Percentiles rank a stretch among this genome's conserved stretches.
Evolutionary conservation across 2,113 vertebrate genomes (phyloP).

Genomic region (Alces alces): DNA sequence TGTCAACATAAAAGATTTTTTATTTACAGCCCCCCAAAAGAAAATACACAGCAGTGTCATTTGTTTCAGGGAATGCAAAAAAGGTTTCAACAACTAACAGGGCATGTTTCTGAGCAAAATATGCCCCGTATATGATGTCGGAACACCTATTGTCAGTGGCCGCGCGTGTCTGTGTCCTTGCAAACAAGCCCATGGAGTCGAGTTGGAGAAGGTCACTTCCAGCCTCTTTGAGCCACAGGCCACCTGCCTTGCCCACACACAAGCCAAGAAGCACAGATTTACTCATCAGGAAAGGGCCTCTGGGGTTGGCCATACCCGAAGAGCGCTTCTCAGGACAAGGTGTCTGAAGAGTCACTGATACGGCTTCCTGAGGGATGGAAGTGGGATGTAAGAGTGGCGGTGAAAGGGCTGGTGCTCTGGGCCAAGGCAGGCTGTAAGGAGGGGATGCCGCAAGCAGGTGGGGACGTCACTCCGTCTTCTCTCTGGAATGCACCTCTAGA

Average conservation of each 20-base stretch:
- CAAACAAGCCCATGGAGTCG: slow-evolving; percentile 66
- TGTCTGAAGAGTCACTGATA: accelerated
- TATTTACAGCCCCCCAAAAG: slow-evolving; percentile 81
- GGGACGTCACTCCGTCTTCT: neutral
- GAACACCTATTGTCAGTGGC: slow-evolving; percentile 74
- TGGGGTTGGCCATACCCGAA: neutral
- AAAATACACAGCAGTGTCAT: slow-evolving; percentile 81
- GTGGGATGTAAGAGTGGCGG: accelerated
- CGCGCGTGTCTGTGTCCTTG: slow-evolving; percentile 67
- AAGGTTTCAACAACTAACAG: slow-evolving; percentile 90
- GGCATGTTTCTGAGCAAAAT: slow-evolving; percentile 88
- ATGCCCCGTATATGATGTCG: slow-evolving; percentile 73
- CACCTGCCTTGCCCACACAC: slow-evolving; percentile 47
- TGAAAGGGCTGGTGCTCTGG: accelerated
- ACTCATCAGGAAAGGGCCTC: neutral
- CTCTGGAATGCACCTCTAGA: neutral
- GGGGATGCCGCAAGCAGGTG: neutral
- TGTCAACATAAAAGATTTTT: slow-evolving; percentile 83
- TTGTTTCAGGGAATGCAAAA: slow-evolving; percentile 86
- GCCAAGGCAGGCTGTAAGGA: neutral
- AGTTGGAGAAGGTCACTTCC: slow-evolving; percentile 71
- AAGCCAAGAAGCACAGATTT: neutral
- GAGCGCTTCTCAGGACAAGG: neutral
- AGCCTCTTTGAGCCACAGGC: slow-evolving; percentile 41
- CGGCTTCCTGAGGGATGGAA: neutral